phyloP scores from a whole-genome alignment of 2,888 invertebrate species.

The Drepana falcataria region DNA sequence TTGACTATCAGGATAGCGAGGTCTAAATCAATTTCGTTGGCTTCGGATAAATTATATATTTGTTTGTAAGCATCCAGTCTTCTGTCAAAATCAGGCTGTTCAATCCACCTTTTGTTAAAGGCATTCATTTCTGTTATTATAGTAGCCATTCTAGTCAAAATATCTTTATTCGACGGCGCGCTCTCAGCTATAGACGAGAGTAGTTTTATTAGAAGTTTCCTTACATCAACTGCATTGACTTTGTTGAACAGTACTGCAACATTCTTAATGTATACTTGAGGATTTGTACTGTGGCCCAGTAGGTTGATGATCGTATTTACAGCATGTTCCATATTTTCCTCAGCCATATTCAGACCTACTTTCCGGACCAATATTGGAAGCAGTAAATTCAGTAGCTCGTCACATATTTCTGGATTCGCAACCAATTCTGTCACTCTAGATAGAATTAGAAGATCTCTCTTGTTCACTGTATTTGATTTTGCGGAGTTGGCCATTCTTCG shows the following conservation, averaged over 20 bases:
- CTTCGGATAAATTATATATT: slow-evolving; percentile 77
- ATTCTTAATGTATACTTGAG: slow-evolving; percentile 82
- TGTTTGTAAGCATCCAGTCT: slow-evolving; percentile 87
- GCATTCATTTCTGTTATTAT: slow-evolving; percentile 87
- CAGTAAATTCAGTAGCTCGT: slow-evolving; percentile 82
- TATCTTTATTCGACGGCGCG: slow-evolving; percentile 48
- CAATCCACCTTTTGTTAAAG: slow-evolving; percentile 92
- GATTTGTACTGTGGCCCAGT: slow-evolving; percentile 82
- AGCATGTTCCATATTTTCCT: slow-evolving; percentile 84
- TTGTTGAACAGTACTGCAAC: slow-evolving; percentile 86
- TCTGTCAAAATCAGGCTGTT: slow-evolving; percentile 93
- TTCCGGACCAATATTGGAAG: slow-evolving; percentile 85
- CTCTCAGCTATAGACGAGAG: slow-evolving; percentile 79
- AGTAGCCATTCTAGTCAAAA: slow-evolving; percentile 71
- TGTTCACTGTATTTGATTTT: slow-evolving; percentile 79
- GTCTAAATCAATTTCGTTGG: slow-evolving; percentile 78
- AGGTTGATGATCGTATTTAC: slow-evolving; percentile 87
- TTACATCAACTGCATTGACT: slow-evolving; percentile 80
- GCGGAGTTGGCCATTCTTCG: slow-evolving; percentile 80
- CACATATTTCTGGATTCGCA: slow-evolving; percentile 82
- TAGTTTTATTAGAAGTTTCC: slow-evolving; percentile 83
- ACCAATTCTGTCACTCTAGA: slow-evolving; percentile 88
- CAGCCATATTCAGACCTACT: slow-evolving; percentile 78
- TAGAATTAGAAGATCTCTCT: slow-evolving; percentile 85
- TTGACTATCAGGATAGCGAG: slow-evolving; percentile 86